Base-by-base conservation (phyloP, 1,140 invertebrate species). In the Drosophila ercepeae region DNA sequence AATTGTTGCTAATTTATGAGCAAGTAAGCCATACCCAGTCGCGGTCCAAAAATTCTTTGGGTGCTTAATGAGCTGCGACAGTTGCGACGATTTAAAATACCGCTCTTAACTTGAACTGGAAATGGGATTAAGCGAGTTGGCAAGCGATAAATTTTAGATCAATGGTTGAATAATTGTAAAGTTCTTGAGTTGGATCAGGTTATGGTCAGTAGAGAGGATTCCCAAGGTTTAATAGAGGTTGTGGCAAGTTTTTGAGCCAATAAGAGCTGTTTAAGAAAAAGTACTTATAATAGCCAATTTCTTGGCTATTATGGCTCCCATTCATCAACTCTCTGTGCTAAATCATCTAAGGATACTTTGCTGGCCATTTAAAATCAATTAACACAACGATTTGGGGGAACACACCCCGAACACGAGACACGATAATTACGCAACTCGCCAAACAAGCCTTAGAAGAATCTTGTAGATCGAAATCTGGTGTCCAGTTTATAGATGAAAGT, bases 1-100 rank as follows among this genome's bases (percentile, higher is more conserved):
- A 88, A 88, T 88, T 77, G 81, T 75, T 81, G 75, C 82, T 86
- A 82, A 86, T 86, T 86, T 88, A 86, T 88, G 82, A 58, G 59
- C 53, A 46, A 42, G 48, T 65, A 52, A 51, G 45, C 45, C 25
- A 32, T 25, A 16, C 11, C 39, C 25, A 21, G 58, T 67, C 46
- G 46, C 46, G 41, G 60, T 45, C 60, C 68, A 45, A 73, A 73
- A 74, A 58, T 74, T 72, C 54, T 44, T 65, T 65, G 42, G 23
- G 32, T 34, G 71, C 71, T 74, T 74, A 74, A 74, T 74, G 71
- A 74, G 71, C 71, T 64, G 71, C 71, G 69, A 74, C 69, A 73
- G 70, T 57, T 74, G 71, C 18, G 27, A 52, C 25, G 42, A 34
- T 49, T 64, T 41, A 58, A 59, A 58, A 25, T 46, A 8, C 60